A percentile compares a stretch with the other conserved stretches of the same genome.
phyloP scores from a whole-genome alignment of 2,888 invertebrate genomes.

The Synergus gifuensis region DNA sequence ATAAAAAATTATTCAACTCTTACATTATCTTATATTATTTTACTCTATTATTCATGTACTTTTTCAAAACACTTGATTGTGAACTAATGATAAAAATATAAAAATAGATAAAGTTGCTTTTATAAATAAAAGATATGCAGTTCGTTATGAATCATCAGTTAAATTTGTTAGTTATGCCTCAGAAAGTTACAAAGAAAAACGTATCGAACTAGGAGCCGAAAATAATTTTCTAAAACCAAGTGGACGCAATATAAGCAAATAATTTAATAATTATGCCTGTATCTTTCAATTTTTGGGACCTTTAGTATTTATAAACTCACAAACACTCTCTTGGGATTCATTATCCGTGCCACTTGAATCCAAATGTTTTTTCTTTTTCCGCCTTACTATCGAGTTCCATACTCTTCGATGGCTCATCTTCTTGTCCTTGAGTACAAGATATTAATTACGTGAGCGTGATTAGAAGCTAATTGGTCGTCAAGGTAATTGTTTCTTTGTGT shows the following conservation, averaged over 20 bases:
- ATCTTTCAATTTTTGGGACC: not conserved
- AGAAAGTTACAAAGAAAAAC: not conserved
- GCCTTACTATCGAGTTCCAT: conserved; percentile 76
- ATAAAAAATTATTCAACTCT: too few species aligned
- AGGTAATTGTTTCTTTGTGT: conserved; percentile 37
- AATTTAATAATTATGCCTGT: too few species aligned
- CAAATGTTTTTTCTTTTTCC: conserved; percentile 71
- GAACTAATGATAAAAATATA: too few species aligned
- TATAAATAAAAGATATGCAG: conserved; percentile 1
- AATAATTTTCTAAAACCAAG: too few species aligned
- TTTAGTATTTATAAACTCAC: not conserved
- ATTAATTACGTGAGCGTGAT: conserved; percentile 44
- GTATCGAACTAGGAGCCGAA: too few species aligned
- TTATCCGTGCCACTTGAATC: conserved; percentile 1
- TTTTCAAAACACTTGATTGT: not conserved
- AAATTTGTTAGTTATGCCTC: not conserved
- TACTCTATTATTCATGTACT: not conserved
- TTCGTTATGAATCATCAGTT: conserved; percentile 23
- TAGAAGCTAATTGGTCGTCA: conserved; percentile 49
- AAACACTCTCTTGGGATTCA: conserved; percentile 3
- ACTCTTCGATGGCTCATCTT: conserved; percentile 75
- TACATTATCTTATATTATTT: too few species aligned
- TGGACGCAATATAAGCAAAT: too few species aligned
- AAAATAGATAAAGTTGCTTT: not conserved
- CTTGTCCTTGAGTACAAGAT: conserved; percentile 29